Base-by-base conservation (phyloP, 92 coral and sea anemone species). In the Porites divaricata region DNA sequence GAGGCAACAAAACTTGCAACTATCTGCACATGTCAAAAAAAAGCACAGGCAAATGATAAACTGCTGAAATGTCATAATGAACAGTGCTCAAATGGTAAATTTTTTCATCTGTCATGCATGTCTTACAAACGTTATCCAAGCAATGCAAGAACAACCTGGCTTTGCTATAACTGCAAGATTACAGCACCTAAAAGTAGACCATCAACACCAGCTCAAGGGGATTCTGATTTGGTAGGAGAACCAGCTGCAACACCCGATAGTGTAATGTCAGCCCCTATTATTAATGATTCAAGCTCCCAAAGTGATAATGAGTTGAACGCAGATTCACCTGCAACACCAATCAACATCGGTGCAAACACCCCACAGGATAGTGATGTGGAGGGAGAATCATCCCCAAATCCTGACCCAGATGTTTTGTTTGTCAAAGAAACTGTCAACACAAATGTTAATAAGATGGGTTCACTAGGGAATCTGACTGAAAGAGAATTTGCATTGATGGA, bases 71-170 rank as follows among this genome's bases (percentile, higher is more conserved):
- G 87, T 79, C n/a, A n/a, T n/a, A 82, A 72, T 77, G 68, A 65
- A 56, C 62, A 26, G 16, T 82, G 88, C 74, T 71, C 73, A 24
- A 77, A 65, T 86, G 93, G 90, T 17, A 81, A 87, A 64, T 87
- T 24, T 70, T 90, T 82, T 58, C 88, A 90, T 67, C 66, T 81
- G 86, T n/a, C 52, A 54, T 90, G 93, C 84, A 51, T 82, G 87
- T 77, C 88, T 14, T 79, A 74, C 61, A 90, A 90, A 72, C 53
- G 91, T 15, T 69, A 51, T 59, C 88, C 86, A 52, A 87, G 50
- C 70, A 87, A 76, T 65, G 51, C 86, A n/a, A 81, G 70, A 81
- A 85, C 90, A 62, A 78, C 87, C 48, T 90, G 93, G 93, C 28
- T 76, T 49, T 90, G 91, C 68, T 41, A 56, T 23, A 56, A 67